These are phyloP conservation scores for Mamestra brassicae DNA, from an alignment of 2,888 invertebrate species.

Conservation along the genomic window DNA sequence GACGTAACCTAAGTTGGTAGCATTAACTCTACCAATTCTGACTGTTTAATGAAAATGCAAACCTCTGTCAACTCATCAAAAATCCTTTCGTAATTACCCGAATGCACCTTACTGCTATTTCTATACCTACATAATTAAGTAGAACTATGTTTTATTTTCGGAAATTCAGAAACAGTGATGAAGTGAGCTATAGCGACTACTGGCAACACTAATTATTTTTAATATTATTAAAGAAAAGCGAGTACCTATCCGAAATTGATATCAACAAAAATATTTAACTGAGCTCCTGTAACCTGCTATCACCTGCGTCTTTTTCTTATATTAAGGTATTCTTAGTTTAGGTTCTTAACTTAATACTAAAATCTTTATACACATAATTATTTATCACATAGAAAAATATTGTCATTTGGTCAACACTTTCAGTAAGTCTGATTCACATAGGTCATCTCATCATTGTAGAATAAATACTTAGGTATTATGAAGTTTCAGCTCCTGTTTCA, in stretches of 20 bases:
- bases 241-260: conserved; percentile 60
- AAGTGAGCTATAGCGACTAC: conserved; percentile 12
- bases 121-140: not conserved
- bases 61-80: too few species aligned
- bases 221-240: conserved; percentile 20
- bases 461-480: not conserved
- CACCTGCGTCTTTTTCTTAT: conserved; percentile 43
- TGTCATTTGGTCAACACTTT: conserved; percentile 54
- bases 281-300: conserved; percentile 37
- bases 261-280: conserved; percentile 40
- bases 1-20: too few species aligned
- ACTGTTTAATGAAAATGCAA: too few species aligned
- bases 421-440: conserved; percentile 21
- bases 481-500: not conserved
- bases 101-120: conserved; percentile 20
- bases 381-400: conserved; percentile 54
- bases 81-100: too few species aligned
- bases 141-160: not conserved
- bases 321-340: conserved; percentile 16
- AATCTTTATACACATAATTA: conserved; percentile 25
- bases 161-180: not conserved
- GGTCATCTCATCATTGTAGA: not conserved
- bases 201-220: conserved; percentile 38
- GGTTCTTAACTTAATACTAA: conserved; percentile 32
- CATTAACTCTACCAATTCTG: too few species aligned